Conservation (phyloP, 2,113 vertebrate species). For the Erythrocebus patas region DNA sequence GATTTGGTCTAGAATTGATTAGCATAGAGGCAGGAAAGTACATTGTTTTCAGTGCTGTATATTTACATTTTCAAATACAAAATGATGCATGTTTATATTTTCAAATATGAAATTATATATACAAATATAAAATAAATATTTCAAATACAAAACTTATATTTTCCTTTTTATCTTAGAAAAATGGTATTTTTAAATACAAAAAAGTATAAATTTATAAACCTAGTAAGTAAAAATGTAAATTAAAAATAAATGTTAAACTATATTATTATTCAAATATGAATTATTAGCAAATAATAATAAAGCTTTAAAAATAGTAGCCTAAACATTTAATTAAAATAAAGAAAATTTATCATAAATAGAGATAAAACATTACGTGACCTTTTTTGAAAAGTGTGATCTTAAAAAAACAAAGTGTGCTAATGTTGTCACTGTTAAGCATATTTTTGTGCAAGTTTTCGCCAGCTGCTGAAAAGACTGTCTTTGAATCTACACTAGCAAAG, state of each 20-base stretch:
- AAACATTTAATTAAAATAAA: background rate
- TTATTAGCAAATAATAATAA: background rate
- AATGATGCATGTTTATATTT: background rate
- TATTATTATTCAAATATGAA: background rate
- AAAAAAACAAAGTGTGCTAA: background rate
- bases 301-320: background rate
- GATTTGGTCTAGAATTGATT: background rate
- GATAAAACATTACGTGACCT: background rate
- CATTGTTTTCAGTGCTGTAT: background rate
- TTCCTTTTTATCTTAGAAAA: too few relatives aligned
- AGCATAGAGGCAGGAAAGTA: background rate
- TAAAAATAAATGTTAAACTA: background rate
- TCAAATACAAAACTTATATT: too few relatives aligned
- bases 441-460: background rate
- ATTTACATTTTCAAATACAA: background rate
- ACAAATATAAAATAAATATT: background rate
- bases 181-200: too few relatives aligned
- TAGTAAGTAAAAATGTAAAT: background rate
- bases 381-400: background rate
- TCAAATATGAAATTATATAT: background rate
- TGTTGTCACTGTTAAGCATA: background rate
- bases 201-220: background rate
- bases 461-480: background rate
- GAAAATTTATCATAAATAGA: background rate
- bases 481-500: background rate